A percentile compares a stretch with the other conserved stretches of the same genome.
phyloP scores from a whole-genome alignment of 2,888 invertebrate species.

The Lasioglossum vierecki region DNA sequence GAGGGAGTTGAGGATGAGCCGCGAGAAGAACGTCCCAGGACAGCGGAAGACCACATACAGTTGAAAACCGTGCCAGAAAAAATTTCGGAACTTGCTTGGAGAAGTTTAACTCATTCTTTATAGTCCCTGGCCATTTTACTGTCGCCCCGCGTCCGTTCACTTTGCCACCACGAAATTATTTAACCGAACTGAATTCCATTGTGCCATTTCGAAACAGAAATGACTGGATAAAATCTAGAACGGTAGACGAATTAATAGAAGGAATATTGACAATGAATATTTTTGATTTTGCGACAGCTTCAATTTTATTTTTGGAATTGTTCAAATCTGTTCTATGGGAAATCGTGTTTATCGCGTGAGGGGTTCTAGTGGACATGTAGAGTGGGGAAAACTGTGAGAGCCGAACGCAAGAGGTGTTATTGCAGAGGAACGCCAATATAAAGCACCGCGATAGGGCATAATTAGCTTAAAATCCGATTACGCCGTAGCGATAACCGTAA shows the following conservation, averaged over 20 bases:
- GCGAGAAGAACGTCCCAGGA: not conserved
- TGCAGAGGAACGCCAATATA: slow-evolving; percentile 30
- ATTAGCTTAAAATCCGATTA: slow-evolving; percentile 43
- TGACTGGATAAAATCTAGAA: no score
- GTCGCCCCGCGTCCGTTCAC: not conserved
- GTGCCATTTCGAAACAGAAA: no score
- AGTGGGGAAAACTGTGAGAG: not conserved
- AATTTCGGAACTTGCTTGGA: not conserved
- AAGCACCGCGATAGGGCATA: slow-evolving; percentile 37
- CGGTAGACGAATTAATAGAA: no score
- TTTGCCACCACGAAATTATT: not conserved
- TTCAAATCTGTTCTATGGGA: not conserved
- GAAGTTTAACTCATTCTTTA: not conserved
- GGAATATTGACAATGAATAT: no score
- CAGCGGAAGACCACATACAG: slow-evolving; percentile 6
- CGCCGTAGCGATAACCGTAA: slow-evolving; percentile 58
- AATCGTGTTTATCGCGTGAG: no score
- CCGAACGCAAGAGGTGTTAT: slow-evolving; percentile 12
- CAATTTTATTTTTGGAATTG: not conserved
- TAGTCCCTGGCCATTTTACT: not conserved
- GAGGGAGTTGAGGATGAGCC: not conserved
- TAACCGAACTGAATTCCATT: not conserved
- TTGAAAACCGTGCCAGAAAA: slow-evolving; percentile 2
- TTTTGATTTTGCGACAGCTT: not conserved
- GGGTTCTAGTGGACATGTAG: not conserved